These are phyloP conservation scores for Armadillidium nasatum DNA, from an alignment of 1,140 invertebrate species.

Conservation along the genomic window DNA sequence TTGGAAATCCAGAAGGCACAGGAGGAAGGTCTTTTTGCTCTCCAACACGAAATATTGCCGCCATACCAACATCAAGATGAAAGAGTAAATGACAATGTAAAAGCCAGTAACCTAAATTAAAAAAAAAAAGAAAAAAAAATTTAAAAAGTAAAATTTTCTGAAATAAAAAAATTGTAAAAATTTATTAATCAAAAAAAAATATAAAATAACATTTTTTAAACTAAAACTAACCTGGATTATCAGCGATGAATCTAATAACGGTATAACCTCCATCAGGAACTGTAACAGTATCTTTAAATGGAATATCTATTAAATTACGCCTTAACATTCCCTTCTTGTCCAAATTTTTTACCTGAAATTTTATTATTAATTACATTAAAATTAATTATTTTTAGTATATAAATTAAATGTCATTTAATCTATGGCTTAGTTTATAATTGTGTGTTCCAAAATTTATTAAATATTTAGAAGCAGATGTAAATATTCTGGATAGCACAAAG, in stretches of 20 bases:
- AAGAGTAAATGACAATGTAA: constrained; percentile 90
- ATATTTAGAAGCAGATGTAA: too few species aligned
- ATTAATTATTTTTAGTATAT: too few species aligned
- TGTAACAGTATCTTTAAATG: constrained; percentile 85
- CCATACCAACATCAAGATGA: constrained; percentile 85
- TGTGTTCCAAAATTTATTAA: too few species aligned
- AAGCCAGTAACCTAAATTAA: constrained; percentile 70
- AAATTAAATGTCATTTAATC: too few species aligned
- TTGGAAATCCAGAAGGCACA: constrained; percentile 47
- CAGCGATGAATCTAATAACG: constrained; percentile 79
- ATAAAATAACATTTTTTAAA: not conserved
- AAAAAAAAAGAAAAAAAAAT: too few species aligned
- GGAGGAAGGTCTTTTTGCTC: constrained; percentile 49
- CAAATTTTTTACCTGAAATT: constrained; percentile 31
- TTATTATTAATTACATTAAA: too few species aligned
- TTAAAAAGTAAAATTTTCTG: not conserved
- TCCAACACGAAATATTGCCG: constrained; percentile 72
- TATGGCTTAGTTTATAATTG: too few species aligned
- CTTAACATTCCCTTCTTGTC: constrained; percentile 60
- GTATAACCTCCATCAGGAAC: constrained; percentile 88
- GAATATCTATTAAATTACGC: constrained; percentile 67
- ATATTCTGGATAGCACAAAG: too few species aligned
- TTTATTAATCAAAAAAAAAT: not conserved
- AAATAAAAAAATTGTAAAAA: not conserved
- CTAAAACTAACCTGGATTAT: constrained; percentile 67